phyloP scores from a whole-genome alignment of 35 echinoderm and acorn worm genomes.

The Apostichopus californicus region DNA sequence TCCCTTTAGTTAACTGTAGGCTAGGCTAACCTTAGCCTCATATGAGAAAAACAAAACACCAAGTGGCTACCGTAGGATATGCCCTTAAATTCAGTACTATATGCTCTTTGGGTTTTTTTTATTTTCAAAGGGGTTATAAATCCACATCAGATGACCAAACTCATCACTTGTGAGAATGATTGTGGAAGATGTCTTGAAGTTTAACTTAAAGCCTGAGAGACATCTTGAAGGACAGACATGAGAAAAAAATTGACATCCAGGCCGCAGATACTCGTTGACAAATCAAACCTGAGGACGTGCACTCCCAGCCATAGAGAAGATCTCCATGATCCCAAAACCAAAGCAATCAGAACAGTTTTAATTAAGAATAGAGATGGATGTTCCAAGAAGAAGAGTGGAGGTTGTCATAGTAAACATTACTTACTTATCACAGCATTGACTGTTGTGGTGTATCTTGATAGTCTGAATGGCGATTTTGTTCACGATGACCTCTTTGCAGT shows the following conservation, averaged over 20 bases:
- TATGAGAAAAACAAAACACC: no score
- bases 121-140: no score
- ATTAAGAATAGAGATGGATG: not conserved
- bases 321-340: not conserved
- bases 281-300: not conserved
- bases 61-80: no score
- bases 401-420: not conserved
- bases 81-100: no score
- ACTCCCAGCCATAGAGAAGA: not conserved
- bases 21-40: no score
- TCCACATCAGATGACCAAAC: no score
- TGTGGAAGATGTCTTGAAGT: no score
- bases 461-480: conserved; percentile 62
- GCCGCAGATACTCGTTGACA: not conserved
- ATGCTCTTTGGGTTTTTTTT: no score
- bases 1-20: no score
- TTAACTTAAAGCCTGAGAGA: no score
- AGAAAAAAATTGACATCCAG: not conserved
- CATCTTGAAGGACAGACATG: not conserved
- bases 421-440: not conserved
- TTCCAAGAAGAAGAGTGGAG: not conserved
- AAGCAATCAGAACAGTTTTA: not conserved
- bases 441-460: conserved; percentile 37
- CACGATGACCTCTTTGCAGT: conserved; percentile 92
- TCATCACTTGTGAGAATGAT: no score